phyloP scores from a whole-genome alignment of 2,797 vertebrate species.

The Phoxinus dragarum region DNA sequence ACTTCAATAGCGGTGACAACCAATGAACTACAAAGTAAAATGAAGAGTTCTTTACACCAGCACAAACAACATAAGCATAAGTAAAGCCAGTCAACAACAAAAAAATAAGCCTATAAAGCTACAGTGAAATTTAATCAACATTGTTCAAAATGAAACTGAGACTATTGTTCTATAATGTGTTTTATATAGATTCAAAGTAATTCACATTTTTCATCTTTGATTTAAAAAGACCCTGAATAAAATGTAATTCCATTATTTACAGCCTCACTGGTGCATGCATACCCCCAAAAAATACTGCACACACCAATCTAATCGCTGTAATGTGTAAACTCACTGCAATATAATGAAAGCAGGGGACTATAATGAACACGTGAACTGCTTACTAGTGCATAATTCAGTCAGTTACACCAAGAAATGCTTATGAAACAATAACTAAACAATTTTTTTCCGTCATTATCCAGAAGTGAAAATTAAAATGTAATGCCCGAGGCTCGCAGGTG shows the following conservation, averaged over 20 bases:
- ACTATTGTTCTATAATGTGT: background rate
- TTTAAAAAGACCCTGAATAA: slow-evolving; percentile 4
- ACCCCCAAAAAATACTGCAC: background rate
- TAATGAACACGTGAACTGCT: background rate
- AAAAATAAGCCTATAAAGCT: background rate
- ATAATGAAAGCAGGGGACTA: background rate
- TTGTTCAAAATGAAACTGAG: background rate
- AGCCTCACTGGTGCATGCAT: background rate
- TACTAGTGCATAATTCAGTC: background rate
- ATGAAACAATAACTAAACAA: background rate
- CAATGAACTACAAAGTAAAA: background rate
- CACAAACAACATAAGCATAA: background rate
- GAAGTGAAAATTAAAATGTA: slow-evolving; percentile 1
- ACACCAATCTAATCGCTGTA: background rate
- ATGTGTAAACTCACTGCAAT: slow-evolving; percentile 9
- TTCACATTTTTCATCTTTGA: background rate
- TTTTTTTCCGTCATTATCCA: background rate
- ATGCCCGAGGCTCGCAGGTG: slow-evolving; percentile 13
- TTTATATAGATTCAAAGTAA: background rate
- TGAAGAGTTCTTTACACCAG: background rate
- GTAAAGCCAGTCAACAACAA: background rate
- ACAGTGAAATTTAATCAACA: background rate
- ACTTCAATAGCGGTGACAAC: background rate
- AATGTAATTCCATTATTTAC: background rate
- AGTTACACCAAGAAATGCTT: background rate